A percentile compares a stretch with the other conserved stretches of the same genome.
Conservation (phyloP, 2,888 invertebrate genomes). For the Altica lythri region DNA sequence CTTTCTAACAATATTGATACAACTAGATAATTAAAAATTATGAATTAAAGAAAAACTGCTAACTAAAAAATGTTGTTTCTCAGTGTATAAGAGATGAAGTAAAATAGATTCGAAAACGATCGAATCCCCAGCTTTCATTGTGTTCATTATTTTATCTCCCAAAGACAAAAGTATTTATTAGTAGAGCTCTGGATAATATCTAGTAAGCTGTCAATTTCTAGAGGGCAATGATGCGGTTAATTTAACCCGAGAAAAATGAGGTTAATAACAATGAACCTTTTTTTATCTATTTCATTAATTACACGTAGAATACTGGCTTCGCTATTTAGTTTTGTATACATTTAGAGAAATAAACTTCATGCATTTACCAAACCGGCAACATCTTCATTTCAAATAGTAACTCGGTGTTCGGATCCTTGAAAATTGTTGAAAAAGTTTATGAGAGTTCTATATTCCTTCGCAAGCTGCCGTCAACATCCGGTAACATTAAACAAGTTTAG, state of each 20-base stretch:
- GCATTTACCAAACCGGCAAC: constrained; percentile 4
- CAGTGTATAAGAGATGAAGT: background rate
- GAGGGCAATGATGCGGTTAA: constrained; percentile 33
- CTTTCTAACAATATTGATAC: background rate
- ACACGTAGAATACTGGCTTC: no score
- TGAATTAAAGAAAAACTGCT: background rate
- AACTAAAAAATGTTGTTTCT: background rate
- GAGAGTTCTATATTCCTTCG: constrained; percentile 32
- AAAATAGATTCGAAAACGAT: constrained; percentile 25
- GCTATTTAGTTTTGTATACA: no score
- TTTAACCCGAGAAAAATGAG: constrained; percentile 32
- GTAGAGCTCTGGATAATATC: constrained; percentile 32
- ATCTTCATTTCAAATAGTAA: constrained; percentile 9
- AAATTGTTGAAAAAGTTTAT: constrained; percentile 32
- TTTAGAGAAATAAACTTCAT: constrained; percentile 1
- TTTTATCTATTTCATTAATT: no score
- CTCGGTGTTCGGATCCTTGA: constrained; percentile 18
- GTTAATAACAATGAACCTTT: no score
- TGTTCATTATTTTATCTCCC: constrained; percentile 39
- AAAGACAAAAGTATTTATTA: constrained; percentile 40
- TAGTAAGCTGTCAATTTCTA: constrained; percentile 29
- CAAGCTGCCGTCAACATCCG: constrained; percentile 36
- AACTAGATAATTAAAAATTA: background rate
- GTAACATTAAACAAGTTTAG: constrained; percentile 36
- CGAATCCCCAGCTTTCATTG: constrained; percentile 32